phyloP scores from a whole-genome alignment of 2,888 invertebrate species.

The Hydraecia micacea region DNA sequence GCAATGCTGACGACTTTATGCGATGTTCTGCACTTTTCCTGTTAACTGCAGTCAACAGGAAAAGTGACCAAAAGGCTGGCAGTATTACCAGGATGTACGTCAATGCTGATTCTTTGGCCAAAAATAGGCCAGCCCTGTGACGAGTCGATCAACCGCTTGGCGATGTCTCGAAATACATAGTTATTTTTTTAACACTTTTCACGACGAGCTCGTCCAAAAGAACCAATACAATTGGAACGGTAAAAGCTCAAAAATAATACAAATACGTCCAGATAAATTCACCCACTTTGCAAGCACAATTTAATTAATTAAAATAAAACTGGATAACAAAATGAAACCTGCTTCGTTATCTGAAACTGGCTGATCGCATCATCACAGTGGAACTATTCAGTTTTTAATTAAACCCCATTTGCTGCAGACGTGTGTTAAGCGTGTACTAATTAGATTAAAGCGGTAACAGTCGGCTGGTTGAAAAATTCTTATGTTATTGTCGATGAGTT shows the following conservation, averaged over 20 bases:
- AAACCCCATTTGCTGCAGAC: constrained; percentile 77
- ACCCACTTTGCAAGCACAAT: constrained; percentile 18
- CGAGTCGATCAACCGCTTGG: neutral
- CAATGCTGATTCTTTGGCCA: neutral
- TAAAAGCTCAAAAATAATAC: constrained; percentile 2
- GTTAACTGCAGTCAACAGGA: neutral
- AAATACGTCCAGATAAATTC: constrained; percentile 28
- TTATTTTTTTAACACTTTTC: neutral
- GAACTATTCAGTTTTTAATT: constrained; percentile 85
- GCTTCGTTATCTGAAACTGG: constrained; percentile 58
- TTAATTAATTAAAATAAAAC: constrained; percentile 60
- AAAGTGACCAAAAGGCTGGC: neutral
- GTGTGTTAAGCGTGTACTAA: constrained; percentile 80
- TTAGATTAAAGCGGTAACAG: constrained; percentile 78
- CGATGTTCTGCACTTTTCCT: neutral
- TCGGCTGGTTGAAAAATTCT: constrained; percentile 71
- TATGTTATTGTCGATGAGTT: constrained; percentile 70
- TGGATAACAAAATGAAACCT: constrained; percentile 60
- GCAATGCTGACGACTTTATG: too few species aligned
- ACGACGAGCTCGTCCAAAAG: neutral
- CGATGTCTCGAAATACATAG: neutral
- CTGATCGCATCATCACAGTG: constrained; percentile 67
- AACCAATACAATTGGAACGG: neutral
- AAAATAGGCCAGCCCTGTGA: neutral
- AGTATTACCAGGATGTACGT: neutral